Conservation (phyloP, 2,113 vertebrate genomes). For the Eonycteris spelaea region DNA sequence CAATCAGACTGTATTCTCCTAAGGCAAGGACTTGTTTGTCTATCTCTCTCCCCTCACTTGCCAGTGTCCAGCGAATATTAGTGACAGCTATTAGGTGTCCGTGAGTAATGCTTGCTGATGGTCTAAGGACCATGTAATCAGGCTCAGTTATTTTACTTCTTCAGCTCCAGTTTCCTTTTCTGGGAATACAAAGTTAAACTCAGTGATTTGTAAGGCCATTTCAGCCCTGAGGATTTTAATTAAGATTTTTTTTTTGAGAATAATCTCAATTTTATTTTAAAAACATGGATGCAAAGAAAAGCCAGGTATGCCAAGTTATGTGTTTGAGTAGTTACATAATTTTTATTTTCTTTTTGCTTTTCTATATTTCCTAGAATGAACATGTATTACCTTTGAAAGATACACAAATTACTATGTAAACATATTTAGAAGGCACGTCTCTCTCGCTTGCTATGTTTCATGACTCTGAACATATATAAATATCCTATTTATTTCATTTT, state of each 20-base stretch:
- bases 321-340: neutral
- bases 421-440: neutral
- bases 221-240: neutral
- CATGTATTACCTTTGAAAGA: neutral
- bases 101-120: neutral
- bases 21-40: slow-evolving; percentile 16
- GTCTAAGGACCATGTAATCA: neutral
- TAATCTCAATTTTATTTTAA: neutral
- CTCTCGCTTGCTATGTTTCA: neutral
- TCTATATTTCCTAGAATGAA: neutral
- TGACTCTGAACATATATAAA: neutral
- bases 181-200: neutral
- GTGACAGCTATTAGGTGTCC: neutral
- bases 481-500: neutral
- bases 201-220: slow-evolving; percentile 10
- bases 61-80: neutral
- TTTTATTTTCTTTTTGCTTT: neutral
- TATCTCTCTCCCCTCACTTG: neutral
- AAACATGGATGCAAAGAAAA: neutral
- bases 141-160: neutral
- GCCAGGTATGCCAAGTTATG: neutral
- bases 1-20: neutral
- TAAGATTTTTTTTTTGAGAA: neutral
- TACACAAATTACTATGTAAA: neutral
- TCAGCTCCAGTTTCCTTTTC: neutral